Evolutionary conservation across 2,113 vertebrate genomes (phyloP).

Genomic region (Sakesphorus luctuosus): DNA sequence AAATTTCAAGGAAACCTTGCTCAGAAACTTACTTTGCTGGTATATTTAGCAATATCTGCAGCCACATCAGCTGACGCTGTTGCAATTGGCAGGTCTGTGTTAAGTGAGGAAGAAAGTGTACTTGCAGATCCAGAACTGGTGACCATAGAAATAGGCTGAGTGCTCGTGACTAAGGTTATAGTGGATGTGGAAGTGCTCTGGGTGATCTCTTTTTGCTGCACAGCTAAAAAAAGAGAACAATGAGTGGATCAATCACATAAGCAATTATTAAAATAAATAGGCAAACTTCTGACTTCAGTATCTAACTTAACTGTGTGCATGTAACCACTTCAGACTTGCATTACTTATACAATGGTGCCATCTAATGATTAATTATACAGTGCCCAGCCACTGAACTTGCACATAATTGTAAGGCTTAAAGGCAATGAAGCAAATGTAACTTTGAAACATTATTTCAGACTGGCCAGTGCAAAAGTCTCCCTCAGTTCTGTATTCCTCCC

Average conservation of each 20-base stretch:
- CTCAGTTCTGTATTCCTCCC: background rate
- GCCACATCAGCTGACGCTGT: constrained; percentile 94
- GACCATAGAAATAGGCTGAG: constrained; percentile 84
- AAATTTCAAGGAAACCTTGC: background rate
- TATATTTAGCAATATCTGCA: constrained; percentile 96
- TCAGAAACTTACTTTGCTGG: constrained; percentile 87
- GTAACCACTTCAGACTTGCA: background rate
- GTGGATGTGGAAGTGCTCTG: constrained; percentile 88
- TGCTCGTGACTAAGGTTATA: constrained; percentile 91
- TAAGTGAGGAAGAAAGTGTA: constrained; percentile 81
- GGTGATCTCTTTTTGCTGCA: constrained; percentile 91
- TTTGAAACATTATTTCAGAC: background rate
- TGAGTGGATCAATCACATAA: background rate
- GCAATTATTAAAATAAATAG: background rate
- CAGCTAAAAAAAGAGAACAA: constrained; percentile 73
- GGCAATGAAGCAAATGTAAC: background rate
- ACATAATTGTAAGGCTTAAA: background rate
- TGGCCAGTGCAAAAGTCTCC: background rate
- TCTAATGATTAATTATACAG: background rate
- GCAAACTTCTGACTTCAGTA: background rate
- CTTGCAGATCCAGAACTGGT: constrained; percentile 82
- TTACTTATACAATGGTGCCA: background rate
- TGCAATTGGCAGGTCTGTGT: constrained; percentile 88
- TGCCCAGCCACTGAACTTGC: background rate
- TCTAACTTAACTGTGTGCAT: background rate